Evolutionary conservation across 2,113 vertebrate species (phyloP).

Genomic region (Tenrec ecaudatus): DNA sequence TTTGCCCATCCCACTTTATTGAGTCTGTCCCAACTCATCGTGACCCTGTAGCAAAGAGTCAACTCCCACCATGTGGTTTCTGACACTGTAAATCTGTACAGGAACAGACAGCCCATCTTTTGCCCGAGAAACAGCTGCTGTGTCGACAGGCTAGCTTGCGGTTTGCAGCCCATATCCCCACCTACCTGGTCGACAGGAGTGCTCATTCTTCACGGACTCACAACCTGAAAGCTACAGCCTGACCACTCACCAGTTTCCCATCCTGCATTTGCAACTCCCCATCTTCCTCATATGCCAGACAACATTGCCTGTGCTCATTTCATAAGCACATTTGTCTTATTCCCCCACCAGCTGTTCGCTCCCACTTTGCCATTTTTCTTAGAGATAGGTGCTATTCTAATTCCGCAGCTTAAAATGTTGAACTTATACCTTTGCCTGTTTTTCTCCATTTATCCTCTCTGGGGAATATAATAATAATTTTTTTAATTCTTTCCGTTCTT

Average conservation of each 20-base stretch:
- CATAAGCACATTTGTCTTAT: neutral
- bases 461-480: neutral
- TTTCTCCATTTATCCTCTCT: conserved; percentile 22
- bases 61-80: neutral
- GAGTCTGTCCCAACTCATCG: neutral
- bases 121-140: neutral
- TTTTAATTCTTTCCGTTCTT: neutral
- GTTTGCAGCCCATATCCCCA: neutral
- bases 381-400: neutral
- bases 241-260: neutral
- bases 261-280: neutral
- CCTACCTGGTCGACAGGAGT: neutral
- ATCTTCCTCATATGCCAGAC: neutral
- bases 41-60: neutral
- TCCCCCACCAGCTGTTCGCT: neutral
- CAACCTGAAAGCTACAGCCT: neutral
- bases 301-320: neutral
- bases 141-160: neutral
- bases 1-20: neutral
- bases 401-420: conserved; percentile 22
- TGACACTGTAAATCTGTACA: neutral
- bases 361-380: neutral
- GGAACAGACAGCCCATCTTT: neutral
- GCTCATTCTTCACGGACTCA: neutral
- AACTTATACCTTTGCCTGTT: neutral